Percentiles rank a stretch among this genome's conserved stretches.
Conservation (phyloP, 2,888 invertebrate genomes). For the Volucella inflata region DNA sequence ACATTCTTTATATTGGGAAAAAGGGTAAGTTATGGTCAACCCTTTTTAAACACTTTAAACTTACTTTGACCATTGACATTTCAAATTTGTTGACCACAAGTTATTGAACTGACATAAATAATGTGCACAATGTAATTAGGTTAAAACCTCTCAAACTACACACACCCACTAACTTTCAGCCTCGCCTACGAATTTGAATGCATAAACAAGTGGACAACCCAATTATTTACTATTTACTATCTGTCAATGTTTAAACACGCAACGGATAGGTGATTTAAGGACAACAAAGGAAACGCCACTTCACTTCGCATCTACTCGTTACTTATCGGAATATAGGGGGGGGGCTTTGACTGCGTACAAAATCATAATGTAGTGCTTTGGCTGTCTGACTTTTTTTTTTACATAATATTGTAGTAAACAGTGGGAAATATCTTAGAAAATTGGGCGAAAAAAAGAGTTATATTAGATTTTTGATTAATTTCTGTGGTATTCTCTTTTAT, state of each 20-base stretch:
- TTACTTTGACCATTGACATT: neutral
- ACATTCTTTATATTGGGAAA: too few species aligned
- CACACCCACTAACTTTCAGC: neutral
- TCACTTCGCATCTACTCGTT: constrained; percentile 1
- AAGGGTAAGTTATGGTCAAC: too few species aligned
- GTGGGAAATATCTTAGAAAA: too few species aligned
- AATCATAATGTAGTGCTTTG: constrained; percentile 29
- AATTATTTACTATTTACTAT: constrained; percentile 27
- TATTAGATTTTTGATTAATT: too few species aligned
- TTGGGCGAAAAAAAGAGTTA: too few species aligned
- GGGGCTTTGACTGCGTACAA: neutral
- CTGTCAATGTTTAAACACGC: constrained; percentile 27
- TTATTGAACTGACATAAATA: neutral
- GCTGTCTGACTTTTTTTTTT: constrained; percentile 22
- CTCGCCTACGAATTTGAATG: constrained; percentile 1
- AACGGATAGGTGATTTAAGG: constrained; percentile 15
- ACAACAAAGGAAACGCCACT: constrained; percentile 18
- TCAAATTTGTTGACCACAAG: neutral
- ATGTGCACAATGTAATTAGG: constrained; percentile 24
- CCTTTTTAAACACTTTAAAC: neutral
- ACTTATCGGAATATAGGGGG: neutral
- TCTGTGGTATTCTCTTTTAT: too few species aligned
- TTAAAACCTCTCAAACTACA: constrained; percentile 25
- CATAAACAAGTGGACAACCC: constrained; percentile 2
- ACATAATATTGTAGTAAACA: too few species aligned